These are phyloP conservation scores for Heliocidaris erythrogramma DNA, from an alignment of 35 echinoderm and acorn worm species.

Conservation along the genomic window DNA sequence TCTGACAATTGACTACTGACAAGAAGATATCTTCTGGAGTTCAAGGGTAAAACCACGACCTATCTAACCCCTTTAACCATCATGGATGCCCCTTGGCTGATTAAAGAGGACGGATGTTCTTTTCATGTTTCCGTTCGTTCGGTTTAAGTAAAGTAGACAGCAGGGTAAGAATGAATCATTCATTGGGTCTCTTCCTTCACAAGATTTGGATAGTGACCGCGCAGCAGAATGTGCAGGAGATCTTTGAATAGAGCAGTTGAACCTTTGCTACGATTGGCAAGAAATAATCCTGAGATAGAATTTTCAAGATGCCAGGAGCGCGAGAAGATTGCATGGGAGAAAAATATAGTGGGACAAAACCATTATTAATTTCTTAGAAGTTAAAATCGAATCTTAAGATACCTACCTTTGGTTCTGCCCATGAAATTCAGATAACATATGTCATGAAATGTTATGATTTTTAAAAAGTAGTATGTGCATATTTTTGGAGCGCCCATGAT, in stretches of 20 bases:
- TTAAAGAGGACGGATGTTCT: not conserved
- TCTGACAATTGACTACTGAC: not conserved
- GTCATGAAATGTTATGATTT: too few species aligned
- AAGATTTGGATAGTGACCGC: not conserved
- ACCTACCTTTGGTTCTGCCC: too few species aligned
- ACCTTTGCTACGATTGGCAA: not conserved
- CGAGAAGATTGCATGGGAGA: too few species aligned
- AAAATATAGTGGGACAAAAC: too few species aligned
- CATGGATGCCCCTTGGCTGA: not conserved
- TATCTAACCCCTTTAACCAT: not conserved
- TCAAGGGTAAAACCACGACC: not conserved
- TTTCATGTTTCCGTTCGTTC: not conserved
- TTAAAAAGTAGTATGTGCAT: too few species aligned
- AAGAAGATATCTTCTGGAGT: not conserved
- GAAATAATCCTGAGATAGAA: not conserved
- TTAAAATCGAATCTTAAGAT: too few species aligned
- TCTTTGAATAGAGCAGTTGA: not conserved
- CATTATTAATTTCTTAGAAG: too few species aligned
- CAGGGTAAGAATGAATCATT: not conserved
- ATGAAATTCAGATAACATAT: too few species aligned
- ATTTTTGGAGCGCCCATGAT: too few species aligned
- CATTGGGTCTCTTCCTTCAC: not conserved
- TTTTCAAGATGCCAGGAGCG: too few species aligned
- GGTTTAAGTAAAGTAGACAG: not conserved
- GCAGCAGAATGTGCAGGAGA: not conserved